Evolutionary conservation across 2,888 invertebrate genomes (phyloP).

Genomic region (Ypsolopha scabrella): DNA sequence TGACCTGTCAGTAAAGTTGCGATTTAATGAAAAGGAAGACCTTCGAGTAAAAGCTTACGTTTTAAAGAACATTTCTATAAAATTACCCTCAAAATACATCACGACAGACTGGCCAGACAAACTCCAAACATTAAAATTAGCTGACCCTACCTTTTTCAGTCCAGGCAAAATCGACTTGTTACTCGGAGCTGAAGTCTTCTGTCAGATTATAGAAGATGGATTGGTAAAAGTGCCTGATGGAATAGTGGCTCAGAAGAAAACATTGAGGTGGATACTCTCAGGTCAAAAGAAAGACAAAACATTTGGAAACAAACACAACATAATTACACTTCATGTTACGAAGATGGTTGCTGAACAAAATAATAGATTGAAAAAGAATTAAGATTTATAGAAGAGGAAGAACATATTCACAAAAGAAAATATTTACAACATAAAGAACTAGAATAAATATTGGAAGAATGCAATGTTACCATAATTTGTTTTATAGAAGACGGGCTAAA

Average conservation of each 20-base stretch:
- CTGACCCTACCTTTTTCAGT: conserved; percentile 9
- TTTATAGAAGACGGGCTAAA: background rate
- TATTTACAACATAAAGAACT: background rate
- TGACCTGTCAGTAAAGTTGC: conserved; percentile 3
- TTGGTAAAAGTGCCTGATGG: conserved; percentile 10
- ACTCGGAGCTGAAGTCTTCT: conserved; percentile 14
- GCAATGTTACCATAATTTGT: background rate
- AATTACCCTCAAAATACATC: no score
- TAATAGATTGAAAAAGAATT: conserved; percentile 12
- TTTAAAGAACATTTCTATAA: conserved; percentile 11
- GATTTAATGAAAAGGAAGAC: background rate
- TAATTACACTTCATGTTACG: conserved; percentile 7
- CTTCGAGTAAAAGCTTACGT: conserved; percentile 10
- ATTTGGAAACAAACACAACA: background rate
- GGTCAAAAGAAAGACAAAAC: background rate
- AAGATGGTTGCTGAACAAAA: conserved; percentile 11
- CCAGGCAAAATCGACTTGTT: conserved; percentile 11
- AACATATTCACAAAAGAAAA: conserved; percentile 12
- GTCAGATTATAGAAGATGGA: no score
- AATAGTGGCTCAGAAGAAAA: conserved; percentile 13
- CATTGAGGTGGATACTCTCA: conserved; percentile 11
- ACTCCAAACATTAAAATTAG: conserved; percentile 8
- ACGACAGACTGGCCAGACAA: conserved; percentile 10
- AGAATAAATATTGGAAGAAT: background rate
- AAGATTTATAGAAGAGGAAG: conserved; percentile 10